phyloP scores from a whole-genome alignment of 2,888 invertebrate species.

The Melikaiella ostensackeni region DNA sequence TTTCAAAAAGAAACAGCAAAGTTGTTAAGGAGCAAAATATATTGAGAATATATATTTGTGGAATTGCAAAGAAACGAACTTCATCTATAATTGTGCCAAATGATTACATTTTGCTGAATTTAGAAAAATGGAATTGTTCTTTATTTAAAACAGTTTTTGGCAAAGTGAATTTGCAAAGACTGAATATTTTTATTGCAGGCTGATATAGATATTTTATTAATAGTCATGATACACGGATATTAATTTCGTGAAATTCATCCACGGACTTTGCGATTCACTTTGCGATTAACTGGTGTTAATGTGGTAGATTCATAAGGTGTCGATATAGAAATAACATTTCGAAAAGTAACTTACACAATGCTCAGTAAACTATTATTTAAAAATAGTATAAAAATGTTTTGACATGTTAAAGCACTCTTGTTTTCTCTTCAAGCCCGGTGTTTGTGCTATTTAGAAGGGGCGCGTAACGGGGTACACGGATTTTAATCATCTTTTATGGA shows the following conservation, averaged over 20 bases:
- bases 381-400: neutral
- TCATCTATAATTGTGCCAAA: constrained; percentile 16
- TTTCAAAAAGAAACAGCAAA: neutral
- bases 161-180: constrained; percentile 4
- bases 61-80: neutral
- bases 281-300: neutral
- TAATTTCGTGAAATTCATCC: constrained; percentile 6
- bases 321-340: constrained; percentile 29
- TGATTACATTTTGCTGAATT: constrained; percentile 15
- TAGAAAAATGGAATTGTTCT: neutral
- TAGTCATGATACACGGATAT: neutral
- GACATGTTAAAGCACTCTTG: neutral
- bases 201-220: constrained; percentile 23
- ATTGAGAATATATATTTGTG: neutral
- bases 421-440: neutral
- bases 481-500: no score
- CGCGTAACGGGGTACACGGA: no score
- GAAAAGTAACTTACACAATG: constrained; percentile 15
- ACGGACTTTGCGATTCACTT: neutral
- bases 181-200: constrained; percentile 19
- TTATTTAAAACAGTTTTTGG: neutral
- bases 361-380: constrained; percentile 3
- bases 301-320: neutral
- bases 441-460: neutral
- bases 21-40: neutral